A percentile compares a stretch with the other conserved stretches of the same genome.
Evolutionary conservation across 2,888 invertebrate genomes (phyloP).

Genomic region (Lepas anatifera): DNA sequence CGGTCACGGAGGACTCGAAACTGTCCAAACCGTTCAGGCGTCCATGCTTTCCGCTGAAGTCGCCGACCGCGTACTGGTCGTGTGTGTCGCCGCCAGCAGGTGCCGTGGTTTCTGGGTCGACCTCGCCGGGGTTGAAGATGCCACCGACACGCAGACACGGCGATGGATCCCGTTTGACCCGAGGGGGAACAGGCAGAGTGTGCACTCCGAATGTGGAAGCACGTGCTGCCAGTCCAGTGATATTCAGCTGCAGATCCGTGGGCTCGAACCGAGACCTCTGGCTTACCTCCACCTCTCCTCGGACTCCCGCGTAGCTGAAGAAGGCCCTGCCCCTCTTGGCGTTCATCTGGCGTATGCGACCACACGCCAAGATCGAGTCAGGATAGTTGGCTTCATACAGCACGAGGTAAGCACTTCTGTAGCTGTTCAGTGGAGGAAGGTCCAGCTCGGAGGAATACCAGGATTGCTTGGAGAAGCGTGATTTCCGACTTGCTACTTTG

Average conservation of each 20-base stretch:
- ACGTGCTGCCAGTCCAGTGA: slow-evolving; percentile 31
- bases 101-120: slow-evolving; percentile 36
- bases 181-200: slow-evolving; percentile 34
- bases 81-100: slow-evolving; percentile 53
- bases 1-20: slow-evolving; percentile 48
- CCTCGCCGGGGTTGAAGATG: slow-evolving; percentile 58
- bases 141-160: slow-evolving; percentile 43
- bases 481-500: slow-evolving; percentile 27
- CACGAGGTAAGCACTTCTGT: slow-evolving; percentile 59
- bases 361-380: slow-evolving; percentile 68
- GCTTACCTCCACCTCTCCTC: slow-evolving; percentile 59
- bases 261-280: slow-evolving; percentile 76
- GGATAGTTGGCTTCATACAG: slow-evolving; percentile 62
- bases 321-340: slow-evolving; percentile 27
- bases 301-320: slow-evolving; percentile 49
- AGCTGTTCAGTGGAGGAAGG: slow-evolving; percentile 41
- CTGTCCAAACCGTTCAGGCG: slow-evolving; percentile 44
- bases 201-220: slow-evolving; percentile 38
- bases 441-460: slow-evolving; percentile 57
- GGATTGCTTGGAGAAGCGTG: slow-evolving; percentile 37
- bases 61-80: slow-evolving; percentile 82
- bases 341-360: slow-evolving; percentile 46
- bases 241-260: slow-evolving; percentile 56
- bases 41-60: slow-evolving; percentile 68
- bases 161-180: slow-evolving; percentile 23